Evolutionary conservation across 2,797 vertebrate genomes (phyloP), one percentile per base, ranked within the genome.

Genomic region (Falco concolor): DNA sequence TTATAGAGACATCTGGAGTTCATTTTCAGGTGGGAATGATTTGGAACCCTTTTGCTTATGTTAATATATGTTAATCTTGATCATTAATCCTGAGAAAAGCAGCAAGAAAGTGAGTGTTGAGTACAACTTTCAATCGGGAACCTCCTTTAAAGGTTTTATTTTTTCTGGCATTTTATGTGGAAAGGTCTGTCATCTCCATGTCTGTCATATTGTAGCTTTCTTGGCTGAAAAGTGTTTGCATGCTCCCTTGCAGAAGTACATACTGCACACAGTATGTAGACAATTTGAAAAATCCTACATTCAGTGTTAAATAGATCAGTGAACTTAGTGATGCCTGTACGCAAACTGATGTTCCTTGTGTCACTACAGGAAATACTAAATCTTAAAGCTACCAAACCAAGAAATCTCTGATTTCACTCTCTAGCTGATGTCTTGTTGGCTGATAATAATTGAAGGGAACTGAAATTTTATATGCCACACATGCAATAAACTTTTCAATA

Each of bases 1-100:
- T 99, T 91, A 99, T 99, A 95, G 99, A 99, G 91, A 99, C 99
- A 0, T 98, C 98, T 82, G 99, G 99, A 95, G 99, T 99, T 96
- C 99, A 99, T 98, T 99, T 99, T 98, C 99, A 99, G 99, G 99
- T 99, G 93, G 90, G 96, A 96, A 78, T 91, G 53, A 68, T 93
- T 97, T 93, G 45, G 11, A 59, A 12, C 22, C n/a, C 21, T 84
- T 84, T 59, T 61, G 34, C 9, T 67, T 64, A 12, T 68, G 16
- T 64, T 89, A n/a, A 38, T 69, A 9, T 67, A 6, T 85, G 2
- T 61, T 24, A 52, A 4, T 80, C 44, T 47, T 92, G 38, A 59
- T 84, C 11, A 34, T 80, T 86, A 64, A 63, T 75, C 14, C n/a
- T n/a, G 19, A 86, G 75, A 50, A 87, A 85, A 84, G 11, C 25